Base-by-base conservation (phyloP, 30 jellyfish, hydroid and myxozoan species). In the Cassiopea xamachana region DNA sequence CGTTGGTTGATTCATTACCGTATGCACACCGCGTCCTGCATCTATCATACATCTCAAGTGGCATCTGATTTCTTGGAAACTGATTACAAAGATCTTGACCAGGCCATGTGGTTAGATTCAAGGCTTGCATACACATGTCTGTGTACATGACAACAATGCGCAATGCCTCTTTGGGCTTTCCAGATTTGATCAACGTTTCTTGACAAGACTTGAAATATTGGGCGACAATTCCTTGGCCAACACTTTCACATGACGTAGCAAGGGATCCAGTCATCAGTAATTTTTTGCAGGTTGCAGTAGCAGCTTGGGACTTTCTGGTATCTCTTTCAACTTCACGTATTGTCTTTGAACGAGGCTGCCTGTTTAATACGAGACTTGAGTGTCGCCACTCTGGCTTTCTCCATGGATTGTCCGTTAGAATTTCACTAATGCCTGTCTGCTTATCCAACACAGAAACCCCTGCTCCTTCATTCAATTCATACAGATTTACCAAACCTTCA, bases 51-150 rank as follows among this genome's bases (percentile, higher is more conserved):
- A 79, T 70, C 59, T 79, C 87, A 16, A 69, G 6, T 1, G 91
- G 91, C 82, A 51, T 46, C 69, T 68, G 79, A 6, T 73, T 16
- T 18, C 44, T 48, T 39, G 59, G 1, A 70, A 79, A 62, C 83
- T 62, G 85, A 17, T 64, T 50, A 70, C 95, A 88, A 14, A 88
- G 82, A 8, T 60, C 87, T 12, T 71, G 79, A 7, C 87, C 95
- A 3, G 95, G 95, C 91, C 90, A 88, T 7, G 39, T n/a, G 5
- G 90, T 72, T 67, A 88, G 59, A 39, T 88, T 88, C 90, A 88
- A 73, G 6, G 87, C 64, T 39, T 16, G 64, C 87, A 70, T 72
- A 46, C 95, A 88, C 18, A 44, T 51, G 48, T 88, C 91, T 10
- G 95, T 91, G 51, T 48, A 81, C 44, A 80, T 58, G 7, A 78